phyloP scores from a whole-genome alignment of 2,888 invertebrate species.

The Desoria tigrina region DNA sequence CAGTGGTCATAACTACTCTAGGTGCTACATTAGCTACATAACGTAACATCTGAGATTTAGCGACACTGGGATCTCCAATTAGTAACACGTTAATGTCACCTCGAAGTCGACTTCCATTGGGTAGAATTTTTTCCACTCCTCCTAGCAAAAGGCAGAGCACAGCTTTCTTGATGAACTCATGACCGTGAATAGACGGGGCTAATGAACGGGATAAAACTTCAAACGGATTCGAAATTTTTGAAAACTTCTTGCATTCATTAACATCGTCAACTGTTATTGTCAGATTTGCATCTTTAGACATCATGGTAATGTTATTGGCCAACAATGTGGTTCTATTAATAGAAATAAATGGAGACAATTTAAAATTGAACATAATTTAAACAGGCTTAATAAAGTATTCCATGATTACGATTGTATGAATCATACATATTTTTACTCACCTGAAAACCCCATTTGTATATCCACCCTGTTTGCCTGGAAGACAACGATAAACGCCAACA shows the following conservation, averaged over 20 bases:
- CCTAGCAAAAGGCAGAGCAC: slow-evolving; percentile 91
- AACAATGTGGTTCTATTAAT: slow-evolving; percentile 82
- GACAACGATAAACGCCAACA: slow-evolving; percentile 89
- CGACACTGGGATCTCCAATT: slow-evolving; percentile 98
- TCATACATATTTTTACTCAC: slow-evolving; percentile 52
- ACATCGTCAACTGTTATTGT: slow-evolving; percentile 72
- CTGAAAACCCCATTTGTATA: slow-evolving; percentile 84
- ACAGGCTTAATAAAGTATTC: background rate
- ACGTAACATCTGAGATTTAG: slow-evolving; percentile 91
- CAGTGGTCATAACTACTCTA: slow-evolving; percentile 94
- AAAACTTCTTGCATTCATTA: slow-evolving; percentile 78
- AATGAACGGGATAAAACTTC: slow-evolving; percentile 85
- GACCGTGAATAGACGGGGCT: slow-evolving; percentile 97
- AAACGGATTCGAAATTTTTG: slow-evolving; percentile 70
- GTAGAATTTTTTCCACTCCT: slow-evolving; percentile 89
- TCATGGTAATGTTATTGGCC: slow-evolving; percentile 85
- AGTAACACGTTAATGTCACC: slow-evolving; percentile 88
- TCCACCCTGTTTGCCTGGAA: slow-evolving; percentile 90
- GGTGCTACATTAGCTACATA: slow-evolving; percentile 95
- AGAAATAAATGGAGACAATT: slow-evolving; percentile 28
- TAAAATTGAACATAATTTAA: background rate
- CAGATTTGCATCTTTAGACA: slow-evolving; percentile 74
- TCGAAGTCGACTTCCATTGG: slow-evolving; percentile 87
- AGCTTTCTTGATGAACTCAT: slow-evolving; percentile 93
- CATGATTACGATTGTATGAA: too few species aligned